phyloP scores from a whole-genome alignment of 2,797 vertebrate species.

The Pangasius larnaudii region DNA sequence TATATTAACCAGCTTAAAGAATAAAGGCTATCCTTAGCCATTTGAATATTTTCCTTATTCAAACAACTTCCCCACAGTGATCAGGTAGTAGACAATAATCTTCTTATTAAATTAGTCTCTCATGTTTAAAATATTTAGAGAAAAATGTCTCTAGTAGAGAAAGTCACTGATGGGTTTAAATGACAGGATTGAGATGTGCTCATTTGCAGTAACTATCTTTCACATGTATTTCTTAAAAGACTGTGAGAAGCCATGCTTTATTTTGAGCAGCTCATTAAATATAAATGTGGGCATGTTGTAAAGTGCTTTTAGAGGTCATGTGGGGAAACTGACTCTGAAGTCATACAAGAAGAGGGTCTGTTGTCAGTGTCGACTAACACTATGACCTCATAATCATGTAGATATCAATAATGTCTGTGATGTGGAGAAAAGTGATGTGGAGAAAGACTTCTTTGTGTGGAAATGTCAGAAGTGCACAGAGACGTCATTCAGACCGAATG shows the following conservation, averaged over 20 bases:
- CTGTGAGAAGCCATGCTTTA: conserved; percentile 8
- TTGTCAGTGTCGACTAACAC: conserved; percentile 7
- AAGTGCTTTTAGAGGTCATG: conserved; percentile 36
- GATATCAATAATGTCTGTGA: conserved; percentile 23
- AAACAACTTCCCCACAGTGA: background rate
- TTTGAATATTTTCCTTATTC: background rate
- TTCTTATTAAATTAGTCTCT: background rate
- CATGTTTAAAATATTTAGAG: background rate
- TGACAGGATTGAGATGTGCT: background rate
- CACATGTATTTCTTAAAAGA: background rate
- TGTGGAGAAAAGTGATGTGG: background rate
- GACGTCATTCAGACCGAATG: background rate
- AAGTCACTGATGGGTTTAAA: background rate
- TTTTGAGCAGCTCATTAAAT: conserved; percentile 40
- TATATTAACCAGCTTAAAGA: background rate
- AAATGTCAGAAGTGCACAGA: conserved; percentile 34
- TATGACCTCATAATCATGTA: conserved; percentile 27
- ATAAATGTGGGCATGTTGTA: conserved; percentile 24
- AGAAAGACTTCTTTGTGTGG: conserved; percentile 35
- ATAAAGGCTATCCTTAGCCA: background rate
- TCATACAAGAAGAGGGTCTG: conserved; percentile 17
- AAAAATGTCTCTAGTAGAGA: background rate
- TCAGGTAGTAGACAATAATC: background rate
- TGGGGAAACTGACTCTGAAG: conserved; percentile 18
- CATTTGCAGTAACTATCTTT: background rate